Percentiles rank a stretch among this genome's conserved stretches.
phyloP scores from a whole-genome alignment of 2,797 vertebrate species.

The Aphelocoma californica region DNA sequence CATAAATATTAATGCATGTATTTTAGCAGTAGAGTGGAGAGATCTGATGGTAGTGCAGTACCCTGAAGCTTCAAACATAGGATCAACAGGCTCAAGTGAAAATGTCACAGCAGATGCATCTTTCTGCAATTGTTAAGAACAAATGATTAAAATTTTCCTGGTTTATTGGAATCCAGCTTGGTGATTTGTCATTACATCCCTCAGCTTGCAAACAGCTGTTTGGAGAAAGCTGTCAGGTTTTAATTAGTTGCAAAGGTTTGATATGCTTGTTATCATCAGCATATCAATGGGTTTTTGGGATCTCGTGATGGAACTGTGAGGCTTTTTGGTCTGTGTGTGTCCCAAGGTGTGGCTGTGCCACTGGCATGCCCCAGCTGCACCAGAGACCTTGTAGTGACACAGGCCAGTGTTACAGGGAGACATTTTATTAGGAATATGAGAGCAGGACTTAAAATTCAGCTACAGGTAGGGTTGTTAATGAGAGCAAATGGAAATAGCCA shows the following conservation, averaged over 20 bases:
- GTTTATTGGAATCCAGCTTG: background rate
- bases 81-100: background rate
- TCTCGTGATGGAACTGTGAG: background rate
- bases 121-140: background rate
- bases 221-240: background rate
- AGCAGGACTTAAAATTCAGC: background rate
- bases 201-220: background rate
- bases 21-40: background rate
- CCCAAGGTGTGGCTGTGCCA: background rate
- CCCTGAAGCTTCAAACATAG: background rate
- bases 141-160: background rate
- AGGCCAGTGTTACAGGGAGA: background rate
- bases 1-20: background rate
- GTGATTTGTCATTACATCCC: background rate
- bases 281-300: background rate
- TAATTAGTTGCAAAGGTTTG: background rate
- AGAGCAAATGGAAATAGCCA: background rate
- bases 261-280: background rate
- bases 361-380: no score
- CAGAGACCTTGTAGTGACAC: background rate
- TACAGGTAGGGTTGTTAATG: background rate
- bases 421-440: background rate
- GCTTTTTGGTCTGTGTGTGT: background rate
- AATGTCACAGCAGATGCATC: background rate
- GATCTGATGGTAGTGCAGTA: background rate